Base-by-base conservation (phyloP, 2,113 vertebrate species). In the Thunnus maccoyii region DNA sequence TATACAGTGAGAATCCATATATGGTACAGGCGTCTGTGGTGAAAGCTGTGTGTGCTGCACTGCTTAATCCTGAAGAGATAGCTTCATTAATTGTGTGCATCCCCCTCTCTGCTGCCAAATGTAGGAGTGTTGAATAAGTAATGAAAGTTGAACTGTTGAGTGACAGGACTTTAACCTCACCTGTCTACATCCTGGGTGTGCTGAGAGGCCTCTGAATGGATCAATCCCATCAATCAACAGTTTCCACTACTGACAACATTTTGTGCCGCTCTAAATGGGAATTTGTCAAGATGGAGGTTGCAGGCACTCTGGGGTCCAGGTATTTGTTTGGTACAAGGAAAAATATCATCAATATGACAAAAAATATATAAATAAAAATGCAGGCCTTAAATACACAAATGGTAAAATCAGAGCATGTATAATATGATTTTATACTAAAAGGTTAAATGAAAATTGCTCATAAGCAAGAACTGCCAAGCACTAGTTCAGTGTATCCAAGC, bases 81-180 rank as follows among this genome's bases (percentile, higher is more conserved):
- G 88, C 92, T 89, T 79, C 89, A 90, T 90, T 94, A 92, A 89
- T 90, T 90, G 88, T 82, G 65, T 71, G 85, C 68, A 58, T 64
- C 76, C 74, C 30, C 46, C 71, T 81, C 81, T 83, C 58, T 72
- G 55, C 63, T 46, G 71, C 74, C 72, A 72, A 83, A 88, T 74
- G 75, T 80, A 85, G 60, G 54, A 61, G 32, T 30, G 63, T 78
- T 89, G 80, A 91, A 92, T 92, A 82, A 82, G 76, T 86, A 72
- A 89, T 89, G 83, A n/a, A 52, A 72, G 72, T 56, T 68, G 82
- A 86, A 78, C 56, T 41, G 87, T 74, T 90, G 89, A 91, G 87
- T 88, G 91, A 91, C 91, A 87, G 88, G 76, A 84, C 70, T 86
- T 85, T 87, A 84, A 84, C 84, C 82, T 73, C 74, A 81, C 72